Base-by-base conservation (phyloP, 1,140 invertebrate genomes). In the Macrobrachium nipponense region DNA sequence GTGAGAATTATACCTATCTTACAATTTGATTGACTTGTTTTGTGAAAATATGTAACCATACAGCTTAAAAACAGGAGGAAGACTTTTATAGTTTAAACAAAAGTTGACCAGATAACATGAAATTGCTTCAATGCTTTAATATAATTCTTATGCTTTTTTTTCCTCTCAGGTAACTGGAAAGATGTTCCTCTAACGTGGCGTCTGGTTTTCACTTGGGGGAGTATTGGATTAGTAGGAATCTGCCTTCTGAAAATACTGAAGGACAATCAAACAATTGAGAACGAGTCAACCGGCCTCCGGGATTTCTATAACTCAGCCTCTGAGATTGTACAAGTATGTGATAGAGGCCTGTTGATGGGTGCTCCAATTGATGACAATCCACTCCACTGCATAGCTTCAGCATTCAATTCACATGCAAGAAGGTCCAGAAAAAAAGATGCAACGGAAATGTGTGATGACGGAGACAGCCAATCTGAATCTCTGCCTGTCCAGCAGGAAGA, bases 81-180 rank as follows among this genome's bases (percentile, higher is more conserved):
- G 61, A 17, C n/a, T 43, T 60, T 59, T 23, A 12, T 36, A 36
- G 17, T 18, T 36, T n/a, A 44, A 20, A 36, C 70, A 2, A 14
- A 14, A 36, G 20, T 73, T 73, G 11, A 18, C 27, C 14, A 73
- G 27, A 0, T 23, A 10, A n/a, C 18, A 51, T 73, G 7, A 3
- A 23, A 27, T 72, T 15, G 44, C 44, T 60, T 59, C 7, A 23
- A 59, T 0, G 51, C 51, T 51, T 51, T 51, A 51, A 51, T 6
- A 51, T 10, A 51, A 10, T 6, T 51, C 51, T 51, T 79, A 43
- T 79, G n/a, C 15, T 23, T 15, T 82, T 59, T 72, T 44, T 15
- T 79, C n/a, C 7, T 97, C 91, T 95, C 95, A 70, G 96, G 96
- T 0, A 94, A 96, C 89, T 98, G 96, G 95, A 96, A 95, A 92